Evolutionary conservation across 2,888 invertebrate species (phyloP).

Genomic region (Caenorhabditis doughertyi): DNA sequence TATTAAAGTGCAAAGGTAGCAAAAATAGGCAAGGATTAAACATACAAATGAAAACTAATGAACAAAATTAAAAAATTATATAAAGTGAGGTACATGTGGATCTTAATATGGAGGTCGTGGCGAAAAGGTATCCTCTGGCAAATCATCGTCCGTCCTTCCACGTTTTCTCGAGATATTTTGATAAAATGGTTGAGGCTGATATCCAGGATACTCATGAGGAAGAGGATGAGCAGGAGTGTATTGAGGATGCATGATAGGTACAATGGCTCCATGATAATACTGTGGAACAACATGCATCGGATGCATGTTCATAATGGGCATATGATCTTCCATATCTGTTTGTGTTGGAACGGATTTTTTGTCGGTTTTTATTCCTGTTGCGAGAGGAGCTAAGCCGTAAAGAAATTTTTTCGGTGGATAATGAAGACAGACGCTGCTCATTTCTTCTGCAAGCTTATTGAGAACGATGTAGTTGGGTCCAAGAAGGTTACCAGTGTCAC

Average conservation of each 20-base stretch:
- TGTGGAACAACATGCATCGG: neutral
- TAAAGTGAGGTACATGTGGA: too few species aligned
- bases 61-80: too few species aligned
- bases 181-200: neutral
- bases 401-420: conserved; percentile 42
- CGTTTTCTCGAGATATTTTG: conserved; percentile 3
- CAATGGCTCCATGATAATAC: neutral
- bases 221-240: neutral
- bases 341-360: neutral
- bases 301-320: neutral
- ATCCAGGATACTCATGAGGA: conserved; percentile 4
- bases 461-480: conserved; percentile 92
- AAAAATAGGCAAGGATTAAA: too few species aligned
- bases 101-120: neutral
- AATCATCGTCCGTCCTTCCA: neutral
- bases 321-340: neutral
- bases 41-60: too few species aligned
- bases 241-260: neutral
- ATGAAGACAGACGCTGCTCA: conserved; percentile 84
- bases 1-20: too few species aligned
- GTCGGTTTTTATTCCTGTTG: neutral
- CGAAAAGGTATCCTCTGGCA: neutral
- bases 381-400: conserved; percentile 26
- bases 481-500: conserved; percentile 54
- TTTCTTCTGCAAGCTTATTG: conserved; percentile 90